Evolutionary conservation across 1,140 invertebrate genomes (phyloP).

Genomic region (Galleria mellonella): DNA sequence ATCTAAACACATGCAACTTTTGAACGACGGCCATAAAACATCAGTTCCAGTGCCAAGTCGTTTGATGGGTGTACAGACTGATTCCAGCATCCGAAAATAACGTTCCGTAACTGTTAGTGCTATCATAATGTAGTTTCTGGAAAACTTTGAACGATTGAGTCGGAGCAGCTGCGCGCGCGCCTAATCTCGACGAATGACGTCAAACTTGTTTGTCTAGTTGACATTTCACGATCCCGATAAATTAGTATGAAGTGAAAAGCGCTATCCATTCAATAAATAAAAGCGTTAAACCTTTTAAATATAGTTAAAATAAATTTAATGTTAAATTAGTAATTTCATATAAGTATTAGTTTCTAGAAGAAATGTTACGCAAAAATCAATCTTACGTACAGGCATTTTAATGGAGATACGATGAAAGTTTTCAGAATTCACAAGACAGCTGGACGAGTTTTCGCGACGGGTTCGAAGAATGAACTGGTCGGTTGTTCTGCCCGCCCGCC

Average conservation of each 20-base stretch:
- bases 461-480: slow-evolving; percentile 46
- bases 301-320: not conserved
- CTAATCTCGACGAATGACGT: slow-evolving; percentile 8
- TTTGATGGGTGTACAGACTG: slow-evolving; percentile 41
- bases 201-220: not conserved
- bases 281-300: not conserved
- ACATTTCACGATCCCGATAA: no score
- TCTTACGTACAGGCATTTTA: slow-evolving; percentile 55
- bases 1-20: slow-evolving; percentile 26
- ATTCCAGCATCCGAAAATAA: slow-evolving; percentile 69
- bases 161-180: not conserved
- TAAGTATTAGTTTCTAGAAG: not conserved
- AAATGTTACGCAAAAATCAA: slow-evolving; percentile 6
- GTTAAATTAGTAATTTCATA: no score
- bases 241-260: not conserved
- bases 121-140: slow-evolving; percentile 38
- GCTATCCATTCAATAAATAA: not conserved
- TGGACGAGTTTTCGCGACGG: slow-evolving; percentile 41
- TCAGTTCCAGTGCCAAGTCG: slow-evolving; percentile 65
- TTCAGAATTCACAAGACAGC: slow-evolving; percentile 21
- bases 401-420: slow-evolving; percentile 12
- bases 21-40: slow-evolving; percentile 63
- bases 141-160: slow-evolving; percentile 13
- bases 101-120: slow-evolving; percentile 13
- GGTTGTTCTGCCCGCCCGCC: slow-evolving; percentile 44